phyloP scores from a whole-genome alignment of 64 coral and sea anemone species.

The Pocillopora verrucosa region DNA sequence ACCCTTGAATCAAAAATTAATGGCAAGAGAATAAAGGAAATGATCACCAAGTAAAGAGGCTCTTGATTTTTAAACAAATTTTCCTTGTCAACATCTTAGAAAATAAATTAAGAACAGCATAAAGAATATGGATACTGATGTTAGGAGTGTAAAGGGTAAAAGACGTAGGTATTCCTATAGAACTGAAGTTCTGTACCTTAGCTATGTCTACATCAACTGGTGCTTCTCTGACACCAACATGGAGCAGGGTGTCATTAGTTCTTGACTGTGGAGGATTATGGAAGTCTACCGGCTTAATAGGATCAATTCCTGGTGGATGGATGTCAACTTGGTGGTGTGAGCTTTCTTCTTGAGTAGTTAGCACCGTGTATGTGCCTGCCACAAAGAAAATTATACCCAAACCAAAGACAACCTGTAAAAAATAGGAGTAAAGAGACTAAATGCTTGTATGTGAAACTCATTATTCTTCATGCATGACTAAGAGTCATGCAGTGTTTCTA shows the following conservation, averaged over 20 bases:
- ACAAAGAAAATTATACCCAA: constrained; percentile 76
- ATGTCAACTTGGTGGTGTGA: constrained; percentile 41
- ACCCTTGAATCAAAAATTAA: too few relatives aligned
- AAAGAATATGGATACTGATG: too few relatives aligned
- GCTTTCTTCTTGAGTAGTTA: constrained; percentile 41
- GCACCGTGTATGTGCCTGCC: constrained; percentile 77
- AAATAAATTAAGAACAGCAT: too few relatives aligned
- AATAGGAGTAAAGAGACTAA: neutral
- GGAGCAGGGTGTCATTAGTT: neutral
- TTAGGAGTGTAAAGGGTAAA: too few relatives aligned
- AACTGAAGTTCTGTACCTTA: neutral
- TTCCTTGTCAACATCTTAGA: too few relatives aligned
- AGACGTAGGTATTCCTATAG: neutral
- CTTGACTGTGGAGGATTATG: neutral
- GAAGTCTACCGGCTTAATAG: constrained; percentile 48
- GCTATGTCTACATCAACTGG: constrained; percentile 21
- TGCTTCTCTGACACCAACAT: neutral
- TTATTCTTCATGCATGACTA: too few relatives aligned
- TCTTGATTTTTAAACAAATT: too few relatives aligned
- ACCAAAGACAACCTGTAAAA: constrained; percentile 37
- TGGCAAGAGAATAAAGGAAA: too few relatives aligned
- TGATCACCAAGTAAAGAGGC: too few relatives aligned
- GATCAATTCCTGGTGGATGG: constrained; percentile 52
- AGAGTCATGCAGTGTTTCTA: too few relatives aligned
- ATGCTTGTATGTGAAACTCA: neutral